Base-by-base conservation (phyloP, 2,113 vertebrate species). In the Lampris incognitus region DNA sequence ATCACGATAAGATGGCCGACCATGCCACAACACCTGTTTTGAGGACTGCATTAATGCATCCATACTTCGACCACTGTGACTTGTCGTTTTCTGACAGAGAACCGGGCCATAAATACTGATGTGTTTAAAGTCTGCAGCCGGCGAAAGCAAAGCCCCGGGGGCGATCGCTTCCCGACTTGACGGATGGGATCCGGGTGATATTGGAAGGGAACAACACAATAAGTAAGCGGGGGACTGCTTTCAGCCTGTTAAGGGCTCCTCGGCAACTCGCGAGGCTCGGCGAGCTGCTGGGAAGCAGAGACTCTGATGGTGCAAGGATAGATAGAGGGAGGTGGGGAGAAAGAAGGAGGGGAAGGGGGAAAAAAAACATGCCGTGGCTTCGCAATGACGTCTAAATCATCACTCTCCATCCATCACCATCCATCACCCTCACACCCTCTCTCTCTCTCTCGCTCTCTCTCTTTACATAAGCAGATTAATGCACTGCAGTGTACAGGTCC, bases 151-250 rank as follows among this genome's bases (percentile, higher is more conserved):
- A 77, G 37, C 5, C 0, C 60, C 54, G 69, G 40, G 1, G 1
- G 37, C 41, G 49, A 72, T 70, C 78, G 61, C 42, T 73, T 51
- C 49, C 13, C 66, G 49, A 62, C 65, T 51, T 66, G 71, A 78
- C 0, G 0, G 62, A 83, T 54, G 68, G 49, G 65, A 50, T 64
- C 78, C 67, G 83, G 56, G 42, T 57, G 61, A 71, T 9, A 38
- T 37, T 74, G 52, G 62, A 81, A 69, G n/a, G 13, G 62, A 76
- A 74, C 37, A 49, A 51, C n/a, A 5, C 50, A 59, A 44, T 1
- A 38, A 58, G 37, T 10, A n/a, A 37, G 8, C 48, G 4, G 8
- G 37, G 4, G 37, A 37, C 55, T 57, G 55, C 13, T n/a, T n/a
- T 56, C 2, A 36, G 58, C 24, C 24, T 24, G 24, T 24, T 24